Conservation (phyloP, 1,140 invertebrate genomes). For the Lucilia cuprina region DNA sequence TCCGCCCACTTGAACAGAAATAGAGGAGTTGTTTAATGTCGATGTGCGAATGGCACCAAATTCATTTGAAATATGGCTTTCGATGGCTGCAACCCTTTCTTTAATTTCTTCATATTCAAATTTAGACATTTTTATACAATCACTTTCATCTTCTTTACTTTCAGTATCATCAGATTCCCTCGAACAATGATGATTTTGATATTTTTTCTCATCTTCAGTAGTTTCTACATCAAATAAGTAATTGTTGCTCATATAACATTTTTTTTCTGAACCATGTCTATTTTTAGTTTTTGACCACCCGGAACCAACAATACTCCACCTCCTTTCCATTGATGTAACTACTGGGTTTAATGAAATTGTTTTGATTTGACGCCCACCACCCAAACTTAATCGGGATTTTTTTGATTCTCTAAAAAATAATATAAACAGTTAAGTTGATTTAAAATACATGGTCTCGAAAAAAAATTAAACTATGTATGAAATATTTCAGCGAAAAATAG, state of each 20-base stretch:
- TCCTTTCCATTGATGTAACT: slow-evolving; percentile 40
- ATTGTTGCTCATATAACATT: neutral
- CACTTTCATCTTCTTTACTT: neutral
- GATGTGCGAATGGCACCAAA: neutral
- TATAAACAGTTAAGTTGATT: neutral
- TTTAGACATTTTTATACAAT: neutral
- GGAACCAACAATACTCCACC: slow-evolving; percentile 46
- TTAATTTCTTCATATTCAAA: neutral
- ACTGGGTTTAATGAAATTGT: neutral
- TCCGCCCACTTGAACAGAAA: slow-evolving; percentile 42
- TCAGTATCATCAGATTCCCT: neutral
- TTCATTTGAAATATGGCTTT: neutral
- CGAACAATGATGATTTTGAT: no score
- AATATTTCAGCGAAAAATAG: no score
- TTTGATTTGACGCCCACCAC: neutral
- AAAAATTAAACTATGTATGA: no score
- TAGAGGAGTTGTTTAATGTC: neutral
- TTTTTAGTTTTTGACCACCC: slow-evolving; percentile 43
- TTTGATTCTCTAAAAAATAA: neutral
- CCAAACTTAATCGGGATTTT: neutral
- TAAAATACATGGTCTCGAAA: no score
- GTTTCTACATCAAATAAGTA: neutral
- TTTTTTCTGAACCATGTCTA: neutral
- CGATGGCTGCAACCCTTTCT: neutral
- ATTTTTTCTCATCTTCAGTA: neutral